Evolutionary conservation across 2,113 vertebrate genomes (phyloP).

Genomic region (Nerophis lumbriciformis): DNA sequence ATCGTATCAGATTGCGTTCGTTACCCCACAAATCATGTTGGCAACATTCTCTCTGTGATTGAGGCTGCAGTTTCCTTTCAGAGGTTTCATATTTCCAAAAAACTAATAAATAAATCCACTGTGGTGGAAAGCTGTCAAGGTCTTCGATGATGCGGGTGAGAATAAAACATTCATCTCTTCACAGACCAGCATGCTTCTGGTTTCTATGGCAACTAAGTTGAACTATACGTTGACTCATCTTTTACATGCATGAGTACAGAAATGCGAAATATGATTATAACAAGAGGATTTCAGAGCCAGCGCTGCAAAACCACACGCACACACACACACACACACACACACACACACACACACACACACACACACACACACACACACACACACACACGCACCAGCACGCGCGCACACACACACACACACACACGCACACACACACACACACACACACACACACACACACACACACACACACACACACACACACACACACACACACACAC

Average conservation of each 20-base stretch:
- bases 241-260: slow-evolving; percentile 48
- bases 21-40: background rate
- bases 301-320: background rate
- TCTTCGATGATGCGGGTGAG: slow-evolving; percentile 38
- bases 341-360: no score
- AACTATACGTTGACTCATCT: slow-evolving; percentile 64
- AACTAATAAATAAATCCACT: background rate
- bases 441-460: no score
- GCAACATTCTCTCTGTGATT: background rate
- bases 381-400: no score
- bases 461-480: no score
- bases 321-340: background rate
- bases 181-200: slow-evolving; percentile 59
- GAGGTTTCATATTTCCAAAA: slow-evolving; percentile 1
- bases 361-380: no score
- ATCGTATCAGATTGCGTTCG: background rate
- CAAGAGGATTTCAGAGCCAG: slow-evolving; percentile 11
- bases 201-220: slow-evolving; percentile 69
- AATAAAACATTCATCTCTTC: slow-evolving; percentile 48
- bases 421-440: background rate
- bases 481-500: no score
- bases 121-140: slow-evolving; percentile 43
- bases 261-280: slow-evolving; percentile 25
- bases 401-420: no score
- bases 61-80: background rate